These are phyloP conservation scores for Syngnathus floridae DNA, from an alignment of 2,113 vertebrate genomes.

Conservation along the genomic window DNA sequence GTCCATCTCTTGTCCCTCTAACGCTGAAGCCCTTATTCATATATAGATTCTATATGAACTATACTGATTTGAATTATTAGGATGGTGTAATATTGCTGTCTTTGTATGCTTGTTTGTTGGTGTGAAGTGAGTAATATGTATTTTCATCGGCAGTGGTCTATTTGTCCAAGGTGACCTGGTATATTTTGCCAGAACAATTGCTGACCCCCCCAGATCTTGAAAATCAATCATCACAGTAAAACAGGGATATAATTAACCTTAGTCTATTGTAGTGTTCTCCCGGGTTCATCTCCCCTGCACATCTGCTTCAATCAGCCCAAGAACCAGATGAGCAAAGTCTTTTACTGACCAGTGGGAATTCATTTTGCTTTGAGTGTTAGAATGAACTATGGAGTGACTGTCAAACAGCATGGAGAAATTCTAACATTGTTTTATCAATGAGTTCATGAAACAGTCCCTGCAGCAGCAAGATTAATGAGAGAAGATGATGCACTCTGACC, in stretches of 20 bases:
- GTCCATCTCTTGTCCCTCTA: background rate
- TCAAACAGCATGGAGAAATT: background rate
- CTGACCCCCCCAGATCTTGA: constrained; percentile 1
- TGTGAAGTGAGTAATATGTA: background rate
- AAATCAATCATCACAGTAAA: constrained; percentile 1
- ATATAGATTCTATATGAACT: background rate
- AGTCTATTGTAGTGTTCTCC: background rate
- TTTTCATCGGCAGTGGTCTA: background rate
- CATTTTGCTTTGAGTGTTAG: background rate
- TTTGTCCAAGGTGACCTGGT: constrained; percentile 8
- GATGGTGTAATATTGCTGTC: background rate
- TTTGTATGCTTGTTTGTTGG: background rate
- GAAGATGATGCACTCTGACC: constrained; percentile 18
- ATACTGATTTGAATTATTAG: background rate
- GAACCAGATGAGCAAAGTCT: background rate
- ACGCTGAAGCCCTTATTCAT: background rate
- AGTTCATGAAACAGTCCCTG: constrained; percentile 7
- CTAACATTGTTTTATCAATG: background rate
- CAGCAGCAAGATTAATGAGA: constrained; percentile 40
- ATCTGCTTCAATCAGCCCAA: background rate
- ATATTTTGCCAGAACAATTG: background rate
- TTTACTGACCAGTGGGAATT: background rate
- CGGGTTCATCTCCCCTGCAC: background rate
- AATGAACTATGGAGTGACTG: background rate
- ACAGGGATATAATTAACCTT: background rate